Evolutionary conservation across 1,140 invertebrate species (phyloP), one percentile per base, ranked within the genome.

Genomic region (Camponotus floridanus): DNA sequence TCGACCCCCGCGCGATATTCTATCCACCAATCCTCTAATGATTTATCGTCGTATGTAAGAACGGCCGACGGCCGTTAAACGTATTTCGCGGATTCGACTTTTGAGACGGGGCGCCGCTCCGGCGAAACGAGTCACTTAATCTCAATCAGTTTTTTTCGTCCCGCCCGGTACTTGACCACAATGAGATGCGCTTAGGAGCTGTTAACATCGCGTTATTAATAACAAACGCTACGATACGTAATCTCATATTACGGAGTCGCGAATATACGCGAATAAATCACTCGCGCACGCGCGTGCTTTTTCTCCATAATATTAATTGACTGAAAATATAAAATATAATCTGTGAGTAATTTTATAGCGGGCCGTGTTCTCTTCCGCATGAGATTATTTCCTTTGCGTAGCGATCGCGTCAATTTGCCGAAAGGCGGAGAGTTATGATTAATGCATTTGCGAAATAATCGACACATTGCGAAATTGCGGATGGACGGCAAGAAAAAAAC

Each of bases 21-120:
- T 76, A 33, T 90, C 87, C 62, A 70, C 88, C 85, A 79, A 84
- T 89, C 80, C 48, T 78, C 86, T 87, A 87, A 89, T 90, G 89
- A 90, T 90, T 90, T 90, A 90, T 90, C 89, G 89, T 79, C 81
- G 71, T 79, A 87, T 9, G 42, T 11, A 45, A 8, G 42, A 45
- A 45, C 42, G 42, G 8, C 9, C 42, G 42, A 45, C 86, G 61
- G 76, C 68, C 62, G 74, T 90, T 90, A 90, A 90, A 86, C 62
- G 78, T 78, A 62, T 87, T 83, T 83, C 83, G 88, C 76, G 51
- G 59, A 87, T 89, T 87, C 74, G 76, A 80, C 51, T 71, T 51
- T 42, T 21, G 51, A 88, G 76, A 79, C 59, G 84, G 15, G 79
- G 76, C 57, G 48, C 45, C 70, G 67, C 71, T 62, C 33, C 57